phyloP scores from a whole-genome alignment of 35 echinoderm and acorn worm species.

The Lytechinus pictus region DNA sequence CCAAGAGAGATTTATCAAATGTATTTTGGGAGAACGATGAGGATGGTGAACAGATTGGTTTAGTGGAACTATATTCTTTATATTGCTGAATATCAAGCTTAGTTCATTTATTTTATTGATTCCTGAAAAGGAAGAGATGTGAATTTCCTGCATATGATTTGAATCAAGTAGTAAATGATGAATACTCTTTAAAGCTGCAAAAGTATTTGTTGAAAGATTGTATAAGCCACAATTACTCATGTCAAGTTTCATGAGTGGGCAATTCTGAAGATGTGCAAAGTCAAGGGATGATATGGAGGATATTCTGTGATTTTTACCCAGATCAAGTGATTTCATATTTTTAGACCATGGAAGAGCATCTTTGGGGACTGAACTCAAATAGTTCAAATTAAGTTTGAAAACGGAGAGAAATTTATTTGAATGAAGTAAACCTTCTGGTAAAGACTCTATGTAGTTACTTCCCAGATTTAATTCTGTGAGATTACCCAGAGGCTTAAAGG shows the following conservation, averaged over 20 bases:
- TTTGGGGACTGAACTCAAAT: not conserved
- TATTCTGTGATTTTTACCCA: not conserved
- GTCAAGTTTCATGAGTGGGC: not conserved
- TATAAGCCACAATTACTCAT: not conserved
- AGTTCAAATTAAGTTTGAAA: not conserved
- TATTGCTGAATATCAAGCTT: not conserved
- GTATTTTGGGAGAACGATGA: not conserved
- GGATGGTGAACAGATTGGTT: not conserved
- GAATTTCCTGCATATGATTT: not conserved
- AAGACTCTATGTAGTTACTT: not conserved
- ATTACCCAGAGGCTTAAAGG: not conserved
- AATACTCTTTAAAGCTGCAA: not conserved
- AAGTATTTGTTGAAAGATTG: not conserved
- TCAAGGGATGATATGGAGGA: not conserved
- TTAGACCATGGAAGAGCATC: not conserved
- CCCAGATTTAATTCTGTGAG: not conserved
- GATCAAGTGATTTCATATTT: not conserved
- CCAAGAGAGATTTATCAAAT: not conserved
- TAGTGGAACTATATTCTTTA: not conserved
- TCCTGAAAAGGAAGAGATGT: not conserved
- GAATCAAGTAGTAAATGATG: not conserved
- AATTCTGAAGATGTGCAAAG: not conserved
- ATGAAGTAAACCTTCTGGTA: not conserved
- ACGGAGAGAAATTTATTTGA: not conserved
- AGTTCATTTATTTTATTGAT: not conserved